Conservation (phyloP, 2,888 invertebrate genomes). For the Pecten maximus region DNA sequence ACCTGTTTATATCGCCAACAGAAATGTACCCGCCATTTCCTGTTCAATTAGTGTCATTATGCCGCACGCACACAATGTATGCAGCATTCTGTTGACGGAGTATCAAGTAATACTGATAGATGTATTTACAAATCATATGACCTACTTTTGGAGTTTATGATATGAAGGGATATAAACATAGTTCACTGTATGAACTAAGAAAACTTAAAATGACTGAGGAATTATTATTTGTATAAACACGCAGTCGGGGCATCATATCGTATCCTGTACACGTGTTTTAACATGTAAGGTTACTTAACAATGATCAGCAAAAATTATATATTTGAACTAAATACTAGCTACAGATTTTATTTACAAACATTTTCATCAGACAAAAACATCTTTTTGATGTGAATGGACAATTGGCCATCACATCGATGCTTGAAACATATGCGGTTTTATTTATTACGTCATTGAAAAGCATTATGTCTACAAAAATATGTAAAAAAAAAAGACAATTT, state of each 20-base stretch:
- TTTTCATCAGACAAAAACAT: no score
- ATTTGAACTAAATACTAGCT: not conserved
- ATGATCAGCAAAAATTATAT: not conserved
- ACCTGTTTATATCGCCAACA: not conserved
- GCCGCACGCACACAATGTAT: not conserved
- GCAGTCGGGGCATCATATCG: not conserved
- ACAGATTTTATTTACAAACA: not conserved
- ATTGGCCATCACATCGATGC: no score
- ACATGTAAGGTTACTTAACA: not conserved
- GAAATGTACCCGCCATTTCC: slow-evolving; percentile 21
- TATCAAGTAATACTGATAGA: not conserved
- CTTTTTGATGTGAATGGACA: no score
- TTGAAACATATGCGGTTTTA: no score
- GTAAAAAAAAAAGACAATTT: no score
- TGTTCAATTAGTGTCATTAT: not conserved
- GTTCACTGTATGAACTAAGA: not conserved
- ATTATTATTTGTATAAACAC: not conserved
- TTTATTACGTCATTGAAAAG: no score
- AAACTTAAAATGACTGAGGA: not conserved
- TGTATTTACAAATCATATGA: slow-evolving; percentile 6
- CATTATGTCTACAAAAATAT: no score
- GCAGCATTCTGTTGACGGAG: not conserved
- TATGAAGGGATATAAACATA: not conserved
- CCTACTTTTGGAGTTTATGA: not conserved
- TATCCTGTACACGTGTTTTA: not conserved